These are phyloP conservation scores for Leptogaster cylindrica DNA, from an alignment of 2,888 invertebrate species.

Conservation along the genomic window DNA sequence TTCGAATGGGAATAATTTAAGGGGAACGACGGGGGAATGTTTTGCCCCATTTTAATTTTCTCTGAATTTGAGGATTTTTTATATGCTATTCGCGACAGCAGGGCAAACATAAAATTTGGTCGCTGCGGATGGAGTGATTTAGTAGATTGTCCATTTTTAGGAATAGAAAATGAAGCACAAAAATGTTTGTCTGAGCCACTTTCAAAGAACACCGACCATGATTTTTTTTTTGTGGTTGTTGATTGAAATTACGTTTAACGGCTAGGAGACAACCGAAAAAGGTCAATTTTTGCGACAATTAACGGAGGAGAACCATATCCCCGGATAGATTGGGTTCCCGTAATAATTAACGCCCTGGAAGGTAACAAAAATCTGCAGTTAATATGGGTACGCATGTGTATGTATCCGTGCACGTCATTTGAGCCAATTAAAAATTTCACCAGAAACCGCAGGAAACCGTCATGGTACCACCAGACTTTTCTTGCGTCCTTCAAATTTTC, in stretches of 20 bases:
- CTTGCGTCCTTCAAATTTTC: constrained; percentile 16
- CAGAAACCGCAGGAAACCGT: constrained; percentile 19
- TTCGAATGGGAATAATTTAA: not conserved
- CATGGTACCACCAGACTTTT: constrained; percentile 1
- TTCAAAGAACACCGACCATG: not conserved
- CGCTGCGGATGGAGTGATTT: constrained; percentile 1
- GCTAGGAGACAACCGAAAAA: not conserved
- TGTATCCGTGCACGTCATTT: not conserved
- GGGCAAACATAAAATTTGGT: not conserved
- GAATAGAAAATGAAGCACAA: not conserved
- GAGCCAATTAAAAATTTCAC: constrained; percentile 14
- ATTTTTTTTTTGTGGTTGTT: not conserved
- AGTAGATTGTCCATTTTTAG: not conserved
- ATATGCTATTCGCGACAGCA: not conserved
- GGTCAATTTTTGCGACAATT: not conserved
- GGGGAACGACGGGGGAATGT: not conserved
- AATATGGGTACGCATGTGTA: not conserved
- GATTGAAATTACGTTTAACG: not conserved
- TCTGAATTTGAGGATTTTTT: not conserved
- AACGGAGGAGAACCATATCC: no score
- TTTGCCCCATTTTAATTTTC: constrained; percentile 7
- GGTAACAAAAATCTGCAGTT: not conserved
- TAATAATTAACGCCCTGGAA: not conserved
- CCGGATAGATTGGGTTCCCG: no score
- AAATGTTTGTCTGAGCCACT: not conserved